Base-by-base conservation (phyloP, 2,113 vertebrate species). In the Brachyhypopomus gauderio region DNA sequence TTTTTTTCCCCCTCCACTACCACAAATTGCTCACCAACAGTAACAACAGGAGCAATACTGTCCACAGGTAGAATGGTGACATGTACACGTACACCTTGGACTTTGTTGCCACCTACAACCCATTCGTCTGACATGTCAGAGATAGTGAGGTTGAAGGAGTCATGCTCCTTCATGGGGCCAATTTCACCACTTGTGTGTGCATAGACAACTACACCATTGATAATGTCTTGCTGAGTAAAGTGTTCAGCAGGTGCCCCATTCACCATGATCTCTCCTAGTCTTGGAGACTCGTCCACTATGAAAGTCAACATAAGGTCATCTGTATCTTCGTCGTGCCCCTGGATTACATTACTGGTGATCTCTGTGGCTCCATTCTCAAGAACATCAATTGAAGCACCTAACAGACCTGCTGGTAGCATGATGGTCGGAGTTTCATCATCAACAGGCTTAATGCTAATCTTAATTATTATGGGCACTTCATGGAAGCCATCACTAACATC, bases 1-100 rank as follows among this genome's bases (percentile, higher is more conserved):
- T 93, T 94, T 88, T 95, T 97, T 56, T 91, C 92, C 34, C 94
- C 95, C 89, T 98, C 93, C 0, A 92, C 73, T 34, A 92, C 93
- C 73, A 93, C 79, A 79, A 95, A 93, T 5, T 91, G 89, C 60
- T 90, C 85, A 0, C 84, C 89, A 3, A 95, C 88, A 25, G 74
- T 92, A 69, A 95, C 92, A 55, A 91, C 76, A 64, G 95, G 94
- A 67, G 94, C 87, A 72, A 93, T 86, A 91, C 90, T 98, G 86
- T 99, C 97, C 58, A 98, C 87, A 8, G 97, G 97, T 60, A 99
- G 95, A 88, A 99, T 94, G 66, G 97, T 97, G 23, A 98, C 96
- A 77, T 95, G 94, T 14, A 99, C 93, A 56, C 96, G 92, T 41
- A 98, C 95, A 69, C 94, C 94, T 55, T 92, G 94, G 83, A 99